Evolutionary conservation across 1,140 invertebrate species (phyloP), one percentile per base, ranked within the genome.

Genomic region (Phymastichus coffea): DNA sequence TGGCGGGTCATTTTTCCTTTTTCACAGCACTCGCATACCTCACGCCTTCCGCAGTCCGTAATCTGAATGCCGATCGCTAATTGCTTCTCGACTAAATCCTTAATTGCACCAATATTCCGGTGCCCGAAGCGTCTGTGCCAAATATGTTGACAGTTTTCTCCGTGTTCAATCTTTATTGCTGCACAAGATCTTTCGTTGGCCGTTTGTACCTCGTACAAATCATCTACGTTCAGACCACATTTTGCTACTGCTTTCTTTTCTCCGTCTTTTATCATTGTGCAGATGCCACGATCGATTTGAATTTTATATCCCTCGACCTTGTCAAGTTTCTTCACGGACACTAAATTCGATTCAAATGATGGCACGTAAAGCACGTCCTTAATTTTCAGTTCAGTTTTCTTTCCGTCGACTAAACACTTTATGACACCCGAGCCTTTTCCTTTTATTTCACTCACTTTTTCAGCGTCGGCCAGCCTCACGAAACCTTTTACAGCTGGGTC

Each of bases 291-390:
- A 14, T 25, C 12, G 1, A 22, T n/a, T 10, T 26, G 7, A 66
- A 76, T 71, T 51, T 67, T 44, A 62, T 66, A 68, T 0, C 67
- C 68, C 30, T 66, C 67, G n/a, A n/a, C n/a, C n/a, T 74, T 70
- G 8, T 63, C 61, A 2, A 76, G 64, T 64, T 72, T 58, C 22
- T 66, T 72, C 0, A 72, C 65, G 1, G 72, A 73, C 1, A 75
- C 30, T 38, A 71, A 56, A 49, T 72, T 74, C 3, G 66, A 66
- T 12, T 62, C 54, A 7, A 73, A 35, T 1, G 63, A 63, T 9
- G 70, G 66, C 17, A 73, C 63, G 67, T 62, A 70, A 1, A 70
- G 54, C 40, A 72, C 69, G 63, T 74, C 63, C 20, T 66, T 8
- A 23, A 70, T 55, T 6, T 49, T 23, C 12, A 63, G 33, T 26